These are phyloP conservation scores for Philonicus albiceps DNA, from an alignment of 2,888 invertebrate species.

Conservation along the genomic window DNA sequence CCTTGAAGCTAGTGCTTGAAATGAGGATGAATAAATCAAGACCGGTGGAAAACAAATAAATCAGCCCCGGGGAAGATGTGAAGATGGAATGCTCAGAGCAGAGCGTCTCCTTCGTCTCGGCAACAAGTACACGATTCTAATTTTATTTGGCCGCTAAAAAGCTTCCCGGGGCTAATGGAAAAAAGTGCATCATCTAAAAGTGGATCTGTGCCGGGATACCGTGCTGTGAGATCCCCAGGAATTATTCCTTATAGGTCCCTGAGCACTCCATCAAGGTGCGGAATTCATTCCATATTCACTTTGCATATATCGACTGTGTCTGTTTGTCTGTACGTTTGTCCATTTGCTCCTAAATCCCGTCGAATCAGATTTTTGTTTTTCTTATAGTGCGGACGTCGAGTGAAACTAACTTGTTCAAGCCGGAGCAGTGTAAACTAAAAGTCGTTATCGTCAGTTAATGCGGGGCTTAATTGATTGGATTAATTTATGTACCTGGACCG, in stretches of 20 bases:
- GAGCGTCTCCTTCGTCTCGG: not conserved
- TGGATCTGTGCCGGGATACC: not conserved
- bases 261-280: not conserved
- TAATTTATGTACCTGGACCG: slow-evolving; percentile 13
- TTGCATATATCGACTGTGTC: not conserved
- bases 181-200: not conserved
- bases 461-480: slow-evolving; percentile 19
- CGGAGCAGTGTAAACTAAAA: not conserved
- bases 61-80: not conserved
- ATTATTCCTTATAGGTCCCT: not conserved
- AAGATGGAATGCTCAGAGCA: not conserved
- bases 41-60: not conserved
- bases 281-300: slow-evolving; percentile 10
- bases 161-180: not conserved
- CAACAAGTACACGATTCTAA: not conserved
- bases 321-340: not conserved
- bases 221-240: not conserved
- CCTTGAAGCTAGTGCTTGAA: not conserved
- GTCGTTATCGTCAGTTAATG: slow-evolving; percentile 6
- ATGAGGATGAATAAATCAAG: not conserved
- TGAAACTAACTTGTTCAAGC: too few species aligned
- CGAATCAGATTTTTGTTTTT: not conserved
- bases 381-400: not conserved
- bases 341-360: not conserved
- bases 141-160: not conserved